phyloP scores from a whole-genome alignment of 2,888 invertebrate species.

The Drosophila paramelanica region DNA sequence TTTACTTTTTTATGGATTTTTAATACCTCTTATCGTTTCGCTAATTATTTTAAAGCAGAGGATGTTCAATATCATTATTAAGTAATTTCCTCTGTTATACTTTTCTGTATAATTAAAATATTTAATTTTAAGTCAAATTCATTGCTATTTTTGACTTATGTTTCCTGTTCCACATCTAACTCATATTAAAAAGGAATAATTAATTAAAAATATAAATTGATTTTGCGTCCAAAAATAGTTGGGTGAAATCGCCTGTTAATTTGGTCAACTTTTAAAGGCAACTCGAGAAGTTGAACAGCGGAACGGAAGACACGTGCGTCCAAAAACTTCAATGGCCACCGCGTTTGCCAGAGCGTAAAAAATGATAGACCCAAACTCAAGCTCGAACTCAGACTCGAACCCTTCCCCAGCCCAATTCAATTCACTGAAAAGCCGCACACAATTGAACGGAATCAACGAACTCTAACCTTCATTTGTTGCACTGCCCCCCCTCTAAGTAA shows the following conservation, averaged over 20 bases:
- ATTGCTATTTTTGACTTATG: not conserved
- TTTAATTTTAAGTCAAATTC: not conserved
- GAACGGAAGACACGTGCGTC: constrained; percentile 65
- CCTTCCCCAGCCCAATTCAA: no score
- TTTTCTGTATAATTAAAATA: not conserved
- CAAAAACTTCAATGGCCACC: constrained; percentile 22
- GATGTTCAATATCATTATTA: not conserved
- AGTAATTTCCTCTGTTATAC: not conserved
- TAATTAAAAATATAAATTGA: constrained; percentile 24
- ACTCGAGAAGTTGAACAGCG: constrained; percentile 24
- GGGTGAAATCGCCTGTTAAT: constrained; percentile 47
- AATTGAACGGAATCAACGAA: constrained; percentile 64
- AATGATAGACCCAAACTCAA: not conserved
- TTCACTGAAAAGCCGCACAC: not conserved
- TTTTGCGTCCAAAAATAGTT: constrained; percentile 26
- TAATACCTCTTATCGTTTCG: not conserved
- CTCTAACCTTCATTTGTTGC: constrained; percentile 70
- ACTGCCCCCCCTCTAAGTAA: constrained; percentile 8
- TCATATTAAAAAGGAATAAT: constrained; percentile 22
- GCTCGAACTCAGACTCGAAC: not conserved
- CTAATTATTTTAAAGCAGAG: not conserved
- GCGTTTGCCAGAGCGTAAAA: constrained; percentile 53
- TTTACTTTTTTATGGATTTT: no score
- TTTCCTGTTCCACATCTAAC: constrained; percentile 32
- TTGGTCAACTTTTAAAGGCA: constrained; percentile 39